These are phyloP conservation scores for Mactromeris polynyma DNA, from an alignment of 2,888 invertebrate genomes.

Conservation along the genomic window DNA sequence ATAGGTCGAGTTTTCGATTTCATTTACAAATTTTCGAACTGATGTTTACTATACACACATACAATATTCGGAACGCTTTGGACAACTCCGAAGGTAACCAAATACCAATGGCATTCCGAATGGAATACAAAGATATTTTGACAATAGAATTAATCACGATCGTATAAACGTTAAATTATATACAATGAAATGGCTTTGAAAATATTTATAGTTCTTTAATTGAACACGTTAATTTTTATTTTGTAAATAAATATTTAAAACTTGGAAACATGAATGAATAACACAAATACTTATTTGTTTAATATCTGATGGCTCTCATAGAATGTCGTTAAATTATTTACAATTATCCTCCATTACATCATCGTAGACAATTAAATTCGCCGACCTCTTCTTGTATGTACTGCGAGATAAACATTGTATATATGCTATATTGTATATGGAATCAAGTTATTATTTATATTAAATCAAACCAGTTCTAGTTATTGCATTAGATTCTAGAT, in stretches of 20 bases:
- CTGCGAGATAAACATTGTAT: too few relatives aligned
- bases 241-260: constrained; percentile 13
- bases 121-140: not conserved
- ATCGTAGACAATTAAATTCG: too few relatives aligned
- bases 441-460: too few relatives aligned
- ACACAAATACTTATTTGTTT: not conserved
- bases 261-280: not conserved
- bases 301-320: not conserved
- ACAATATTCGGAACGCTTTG: not conserved
- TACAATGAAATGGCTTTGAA: constrained; percentile 15
- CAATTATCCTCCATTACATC: too few relatives aligned
- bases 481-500: too few relatives aligned
- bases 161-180: not conserved
- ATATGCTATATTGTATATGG: too few relatives aligned
- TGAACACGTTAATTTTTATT: constrained; percentile 18
- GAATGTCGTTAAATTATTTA: not conserved
- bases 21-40: not conserved
- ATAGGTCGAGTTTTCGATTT: not conserved
- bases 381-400: too few relatives aligned
- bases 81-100: not conserved
- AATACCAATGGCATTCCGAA: not conserved
- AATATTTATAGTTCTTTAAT: constrained; percentile 38
- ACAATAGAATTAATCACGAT: not conserved
- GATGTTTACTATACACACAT: not conserved
- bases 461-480: too few relatives aligned